Evolutionary conservation across 2,888 invertebrate species (phyloP), one percentile per base, ranked within the genome.

Genomic region (Pterostichus niger): DNA sequence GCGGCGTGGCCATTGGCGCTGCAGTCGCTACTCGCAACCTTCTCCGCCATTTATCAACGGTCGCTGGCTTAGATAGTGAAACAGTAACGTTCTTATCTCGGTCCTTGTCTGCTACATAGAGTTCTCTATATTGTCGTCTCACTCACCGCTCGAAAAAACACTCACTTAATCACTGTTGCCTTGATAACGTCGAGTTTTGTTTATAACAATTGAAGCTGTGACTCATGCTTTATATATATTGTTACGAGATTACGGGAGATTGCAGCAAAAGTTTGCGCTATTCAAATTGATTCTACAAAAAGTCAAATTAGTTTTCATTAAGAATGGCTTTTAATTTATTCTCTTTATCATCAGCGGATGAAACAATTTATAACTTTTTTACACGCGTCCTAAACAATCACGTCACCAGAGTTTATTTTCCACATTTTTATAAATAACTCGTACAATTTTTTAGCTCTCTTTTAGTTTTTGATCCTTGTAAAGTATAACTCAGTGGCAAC

Each of bases 151-250:
- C 13, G 78, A 78, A 61, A 78, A 78, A 78, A 78, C 78, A 78
- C 40, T 78, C 78, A 59, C 78, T 78, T 78, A 78, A 59, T 78
- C 78, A 78, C 78, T 59, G 78, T 78, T 78, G 59, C 78, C 78
- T 78, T 78, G 78, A 78, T 61, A 78, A 59, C 77, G 56, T 59
- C 59, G 59, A 35, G 78, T 78, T 77, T 78, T 78, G 78, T 78
- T 78, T 78, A 78, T 78, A 78, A 78, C 78, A 78, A 78, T 78
- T 78, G 78, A 61, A 59, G 59, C 61, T 59, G 35, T 78, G 56
- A 78, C 78, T 78, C 78, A 78, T 44, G 56, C 61, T 59, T 77
- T 54, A 56, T 54, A 56, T 54, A 59, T 78, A 44, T 35, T 61
- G 40, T 40, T 40, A 40, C 15, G 56, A 75, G 75, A 75, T 75